Conservation (phyloP, 2,113 vertebrate genomes). For the Cnemophilus loriae region DNA sequence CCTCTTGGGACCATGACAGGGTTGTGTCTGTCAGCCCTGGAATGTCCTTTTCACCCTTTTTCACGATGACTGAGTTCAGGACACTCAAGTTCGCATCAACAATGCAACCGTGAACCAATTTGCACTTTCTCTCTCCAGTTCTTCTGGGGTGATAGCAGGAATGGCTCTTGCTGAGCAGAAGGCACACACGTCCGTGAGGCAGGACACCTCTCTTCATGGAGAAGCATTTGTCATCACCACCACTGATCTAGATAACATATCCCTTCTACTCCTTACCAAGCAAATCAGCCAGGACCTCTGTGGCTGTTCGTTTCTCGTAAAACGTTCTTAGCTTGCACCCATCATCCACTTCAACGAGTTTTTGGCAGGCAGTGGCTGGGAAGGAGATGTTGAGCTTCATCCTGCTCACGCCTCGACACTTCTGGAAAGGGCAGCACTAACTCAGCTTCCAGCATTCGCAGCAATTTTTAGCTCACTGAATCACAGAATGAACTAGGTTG, state of each 20-base stretch:
- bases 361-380: slow-evolving; percentile 92
- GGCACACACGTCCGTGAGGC: slow-evolving; percentile 86
- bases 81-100: slow-evolving; percentile 92
- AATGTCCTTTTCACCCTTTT: slow-evolving; percentile 93
- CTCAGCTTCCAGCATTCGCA: neutral
- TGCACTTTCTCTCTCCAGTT: slow-evolving; percentile 89
- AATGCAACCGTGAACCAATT: slow-evolving; percentile 85
- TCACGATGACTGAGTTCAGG: slow-evolving; percentile 90
- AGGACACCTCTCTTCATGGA: slow-evolving; percentile 94
- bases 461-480: neutral
- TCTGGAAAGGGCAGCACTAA: neutral
- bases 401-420: accelerated
- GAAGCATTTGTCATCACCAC: slow-evolving; percentile 91
- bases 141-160: slow-evolving; percentile 88
- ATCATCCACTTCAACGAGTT: slow-evolving; percentile 89
- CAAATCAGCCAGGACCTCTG: slow-evolving; percentile 84
- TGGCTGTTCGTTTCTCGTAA: slow-evolving; percentile 91
- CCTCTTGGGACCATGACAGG: slow-evolving; percentile 89
- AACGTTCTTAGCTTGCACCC: slow-evolving; percentile 89
- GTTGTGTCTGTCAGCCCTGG: slow-evolving; percentile 89
- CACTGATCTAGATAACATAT: slow-evolving; percentile 89
- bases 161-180: slow-evolving; percentile 90
- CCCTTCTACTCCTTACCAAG: slow-evolving; percentile 95
- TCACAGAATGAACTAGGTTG: neutral
- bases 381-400: slow-evolving; percentile 90